Conservation (phyloP, 2,888 invertebrate genomes). For the Oithona nana region DNA sequence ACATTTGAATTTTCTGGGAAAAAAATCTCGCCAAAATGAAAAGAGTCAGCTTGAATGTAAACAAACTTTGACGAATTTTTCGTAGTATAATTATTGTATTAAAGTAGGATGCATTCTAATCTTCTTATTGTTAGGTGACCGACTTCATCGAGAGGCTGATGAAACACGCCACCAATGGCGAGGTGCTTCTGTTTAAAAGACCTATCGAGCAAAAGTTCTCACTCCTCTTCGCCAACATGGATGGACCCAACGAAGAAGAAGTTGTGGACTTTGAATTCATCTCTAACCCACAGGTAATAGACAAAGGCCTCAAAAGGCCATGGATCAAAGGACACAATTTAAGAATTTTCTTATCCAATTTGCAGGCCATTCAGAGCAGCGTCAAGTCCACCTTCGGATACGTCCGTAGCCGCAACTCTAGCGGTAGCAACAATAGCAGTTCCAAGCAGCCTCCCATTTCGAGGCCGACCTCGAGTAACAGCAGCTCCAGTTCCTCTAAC, state of each 20-base stretch:
- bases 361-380: constrained; percentile 87
- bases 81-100: too few species aligned
- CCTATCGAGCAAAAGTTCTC: constrained; percentile 77
- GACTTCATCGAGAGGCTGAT: constrained; percentile 82
- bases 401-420: constrained; percentile 55
- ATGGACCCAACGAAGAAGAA: constrained; percentile 51
- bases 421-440: constrained; percentile 29
- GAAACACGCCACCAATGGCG: constrained; percentile 68
- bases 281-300: constrained; percentile 90
- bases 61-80: too few species aligned
- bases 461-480: background rate
- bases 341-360: too few species aligned
- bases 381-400: constrained; percentile 92
- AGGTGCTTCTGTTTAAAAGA: constrained; percentile 82
- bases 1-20: too few species aligned
- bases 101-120: too few species aligned
- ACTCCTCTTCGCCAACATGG: constrained; percentile 54
- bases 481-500: background rate
- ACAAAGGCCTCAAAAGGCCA: constrained; percentile 81
- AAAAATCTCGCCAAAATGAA: too few species aligned
- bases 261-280: constrained; percentile 86
- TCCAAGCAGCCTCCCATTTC: constrained; percentile 71
- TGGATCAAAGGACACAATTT: too few species aligned
- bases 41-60: too few species aligned
- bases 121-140: constrained; percentile 43